These are phyloP conservation scores for Camptogramma bilineatum DNA, from an alignment of 2,888 invertebrate species.

Conservation along the genomic window DNA sequence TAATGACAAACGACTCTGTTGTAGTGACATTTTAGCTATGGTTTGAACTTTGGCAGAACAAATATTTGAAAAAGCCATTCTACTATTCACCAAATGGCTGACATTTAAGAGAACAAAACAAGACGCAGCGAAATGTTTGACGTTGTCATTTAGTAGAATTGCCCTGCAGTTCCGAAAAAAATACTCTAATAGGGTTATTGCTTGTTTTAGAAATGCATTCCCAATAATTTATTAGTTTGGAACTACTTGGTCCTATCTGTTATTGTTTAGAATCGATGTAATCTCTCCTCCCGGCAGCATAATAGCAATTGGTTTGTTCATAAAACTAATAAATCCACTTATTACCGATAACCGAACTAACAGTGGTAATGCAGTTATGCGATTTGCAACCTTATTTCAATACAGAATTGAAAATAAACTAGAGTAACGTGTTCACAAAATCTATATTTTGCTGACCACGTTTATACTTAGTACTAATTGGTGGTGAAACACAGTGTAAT, in stretches of 20 bases:
- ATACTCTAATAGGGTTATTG: no score
- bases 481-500: neutral
- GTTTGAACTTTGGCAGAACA: no score
- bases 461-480: constrained; percentile 5
- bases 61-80: no score
- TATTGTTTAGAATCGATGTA: constrained; percentile 4
- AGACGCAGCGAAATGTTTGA: no score
- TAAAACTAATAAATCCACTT: constrained; percentile 28
- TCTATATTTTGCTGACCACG: constrained; percentile 13
- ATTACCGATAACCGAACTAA: constrained; percentile 17
- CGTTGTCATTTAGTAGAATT: no score
- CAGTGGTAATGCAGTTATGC: neutral
- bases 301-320: constrained; percentile 20
- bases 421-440: constrained; percentile 6
- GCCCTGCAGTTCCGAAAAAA: no score
- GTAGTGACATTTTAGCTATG: no score
- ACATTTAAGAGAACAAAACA: no score
- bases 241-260: neutral
- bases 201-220: neutral
- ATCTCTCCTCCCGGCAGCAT: constrained; percentile 8
- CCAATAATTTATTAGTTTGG: neutral
- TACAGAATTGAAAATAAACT: constrained; percentile 13
- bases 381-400: constrained; percentile 13
- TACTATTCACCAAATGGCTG: no score
- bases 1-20: no score